Percentiles rank a stretch among this genome's conserved stretches.
Conservation (phyloP, 2,797 vertebrate genomes). For the Heliangelus exortis region DNA sequence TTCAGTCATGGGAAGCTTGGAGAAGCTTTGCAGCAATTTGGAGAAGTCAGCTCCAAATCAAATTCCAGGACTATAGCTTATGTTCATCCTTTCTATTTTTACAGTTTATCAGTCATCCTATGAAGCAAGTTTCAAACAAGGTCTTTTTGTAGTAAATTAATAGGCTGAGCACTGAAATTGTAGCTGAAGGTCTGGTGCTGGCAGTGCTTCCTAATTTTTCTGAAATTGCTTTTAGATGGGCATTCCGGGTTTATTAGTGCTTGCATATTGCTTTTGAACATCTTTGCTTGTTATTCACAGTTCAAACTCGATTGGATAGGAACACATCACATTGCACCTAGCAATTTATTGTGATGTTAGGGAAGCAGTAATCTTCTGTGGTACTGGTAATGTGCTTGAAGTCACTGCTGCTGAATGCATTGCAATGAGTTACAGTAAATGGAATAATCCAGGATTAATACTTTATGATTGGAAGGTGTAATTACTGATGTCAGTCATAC, state of each 20-base stretch:
- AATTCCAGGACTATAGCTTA: not conserved
- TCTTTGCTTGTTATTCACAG: not conserved
- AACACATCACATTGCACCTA: not conserved
- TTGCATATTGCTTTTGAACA: not conserved
- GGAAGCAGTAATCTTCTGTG: not conserved
- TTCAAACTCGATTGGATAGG: not conserved
- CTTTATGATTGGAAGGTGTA: not conserved
- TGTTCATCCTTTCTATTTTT: not conserved
- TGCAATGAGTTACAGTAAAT: not conserved
- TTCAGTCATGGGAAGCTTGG: too few relatives aligned
- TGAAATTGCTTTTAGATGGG: not conserved
- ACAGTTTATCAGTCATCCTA: not conserved
- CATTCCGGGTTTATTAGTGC: not conserved
- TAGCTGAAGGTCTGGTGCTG: not conserved
- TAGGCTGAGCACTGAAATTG: not conserved
- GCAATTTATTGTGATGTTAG: not conserved
- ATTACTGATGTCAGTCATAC: not conserved
- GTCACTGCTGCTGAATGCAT: not conserved
- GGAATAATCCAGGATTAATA: not conserved
- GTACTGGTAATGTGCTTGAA: not conserved
- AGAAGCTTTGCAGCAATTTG: not conserved
- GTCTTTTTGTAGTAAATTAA: not conserved
- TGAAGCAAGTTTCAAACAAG: not conserved
- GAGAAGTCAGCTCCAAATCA: not conserved
- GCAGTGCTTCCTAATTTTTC: not conserved